phyloP scores from a whole-genome alignment of 2,113 vertebrate genomes.

The Dipodomys merriami region DNA sequence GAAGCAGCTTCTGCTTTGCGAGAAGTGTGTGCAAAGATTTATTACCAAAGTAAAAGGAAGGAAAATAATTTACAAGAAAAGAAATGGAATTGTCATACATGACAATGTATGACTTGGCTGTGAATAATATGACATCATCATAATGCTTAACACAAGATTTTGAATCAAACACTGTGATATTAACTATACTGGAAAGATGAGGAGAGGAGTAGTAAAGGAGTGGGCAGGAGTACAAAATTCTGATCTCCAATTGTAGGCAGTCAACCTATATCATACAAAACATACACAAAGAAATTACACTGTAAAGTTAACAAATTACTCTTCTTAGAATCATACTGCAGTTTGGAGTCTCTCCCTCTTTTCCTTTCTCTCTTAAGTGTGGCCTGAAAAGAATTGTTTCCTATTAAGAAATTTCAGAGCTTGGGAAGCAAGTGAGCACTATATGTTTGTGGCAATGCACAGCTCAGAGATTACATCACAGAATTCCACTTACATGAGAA shows the following conservation, averaged over 20 bases:
- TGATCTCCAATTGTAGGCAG: conserved; percentile 14
- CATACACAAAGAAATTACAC: conserved; percentile 25
- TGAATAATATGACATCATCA: conserved; percentile 11
- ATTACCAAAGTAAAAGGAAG: conserved; percentile 21
- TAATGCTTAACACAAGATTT: not conserved
- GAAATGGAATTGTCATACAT: not conserved
- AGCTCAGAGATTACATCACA: conserved; percentile 35
- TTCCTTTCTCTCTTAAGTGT: not conserved
- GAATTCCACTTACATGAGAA: conserved; percentile 21
- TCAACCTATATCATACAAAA: conserved; percentile 7
- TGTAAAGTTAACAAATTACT: conserved; percentile 14
- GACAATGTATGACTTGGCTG: not conserved
- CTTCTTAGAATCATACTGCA: not conserved
- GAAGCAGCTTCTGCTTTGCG: not conserved
- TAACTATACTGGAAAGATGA: not conserved
- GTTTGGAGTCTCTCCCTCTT: not conserved
- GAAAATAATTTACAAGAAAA: conserved; percentile 12
- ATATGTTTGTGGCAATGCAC: conserved; percentile 2
- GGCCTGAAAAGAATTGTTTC: conserved; percentile 25
- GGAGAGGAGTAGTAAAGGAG: not conserved
- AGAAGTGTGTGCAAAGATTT: not conserved
- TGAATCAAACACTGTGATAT: conserved; percentile 22
- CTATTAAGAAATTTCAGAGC: conserved; percentile 43
- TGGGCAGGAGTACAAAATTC: no score
- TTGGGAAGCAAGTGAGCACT: conserved; percentile 22